phyloP scores from a whole-genome alignment of 2,113 vertebrate species.

The Circaetus gallicus region DNA sequence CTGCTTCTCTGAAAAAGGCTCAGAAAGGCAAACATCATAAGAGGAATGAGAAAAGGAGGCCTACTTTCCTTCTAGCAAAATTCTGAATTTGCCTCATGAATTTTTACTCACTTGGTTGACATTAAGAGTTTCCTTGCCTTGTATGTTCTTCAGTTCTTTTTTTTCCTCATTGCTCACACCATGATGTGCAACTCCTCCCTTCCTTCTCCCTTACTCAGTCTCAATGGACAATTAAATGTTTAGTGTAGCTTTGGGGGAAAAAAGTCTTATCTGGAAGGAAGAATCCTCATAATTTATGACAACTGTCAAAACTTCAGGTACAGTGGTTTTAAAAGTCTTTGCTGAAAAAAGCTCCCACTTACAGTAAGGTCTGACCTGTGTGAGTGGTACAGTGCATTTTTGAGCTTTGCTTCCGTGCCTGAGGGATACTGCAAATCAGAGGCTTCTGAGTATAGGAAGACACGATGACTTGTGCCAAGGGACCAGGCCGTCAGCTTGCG shows the following conservation, averaged over 20 bases:
- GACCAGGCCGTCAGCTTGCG: background rate
- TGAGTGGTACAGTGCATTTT: background rate
- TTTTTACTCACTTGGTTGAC: background rate
- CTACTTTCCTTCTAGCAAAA: background rate
- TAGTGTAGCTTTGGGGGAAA: background rate
- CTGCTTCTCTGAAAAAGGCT: background rate
- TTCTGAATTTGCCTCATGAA: background rate
- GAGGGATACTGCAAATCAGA: background rate
- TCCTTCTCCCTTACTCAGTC: background rate
- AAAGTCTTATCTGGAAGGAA: background rate
- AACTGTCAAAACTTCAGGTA: slow-evolving; percentile 26
- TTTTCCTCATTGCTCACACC: background rate
- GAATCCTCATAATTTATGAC: slow-evolving; percentile 23
- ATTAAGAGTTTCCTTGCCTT: background rate
- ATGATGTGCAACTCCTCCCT: background rate
- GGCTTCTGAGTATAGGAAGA: background rate
- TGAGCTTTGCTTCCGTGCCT: slow-evolving; percentile 1
- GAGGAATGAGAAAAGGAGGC: background rate
- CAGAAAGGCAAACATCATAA: background rate
- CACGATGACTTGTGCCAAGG: background rate
- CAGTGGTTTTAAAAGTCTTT: background rate
- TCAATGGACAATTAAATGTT: background rate
- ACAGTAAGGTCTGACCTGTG: background rate
- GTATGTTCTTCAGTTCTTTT: background rate
- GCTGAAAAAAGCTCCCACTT: slow-evolving; percentile 4